Percentiles rank a stretch among this genome's conserved stretches.
Conservation (phyloP, 2,888 invertebrate species). For the Lasioglossum zephyrum region DNA sequence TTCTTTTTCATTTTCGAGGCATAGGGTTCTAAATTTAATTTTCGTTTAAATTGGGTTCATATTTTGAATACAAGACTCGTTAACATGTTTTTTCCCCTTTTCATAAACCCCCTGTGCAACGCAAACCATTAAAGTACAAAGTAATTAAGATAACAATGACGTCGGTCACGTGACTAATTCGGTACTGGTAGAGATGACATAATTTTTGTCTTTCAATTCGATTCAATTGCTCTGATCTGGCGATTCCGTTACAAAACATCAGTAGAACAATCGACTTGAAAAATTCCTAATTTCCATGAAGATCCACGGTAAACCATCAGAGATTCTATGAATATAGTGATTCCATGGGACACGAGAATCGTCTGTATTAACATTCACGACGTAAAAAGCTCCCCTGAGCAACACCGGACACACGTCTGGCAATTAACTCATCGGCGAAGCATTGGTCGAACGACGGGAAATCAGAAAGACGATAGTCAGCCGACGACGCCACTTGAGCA, state of each 20-base stretch:
- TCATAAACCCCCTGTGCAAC: too few relatives aligned
- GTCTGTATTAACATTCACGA: neutral
- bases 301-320: neutral
- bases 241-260: too few relatives aligned
- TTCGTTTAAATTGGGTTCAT: too few relatives aligned
- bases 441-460: conserved; percentile 20
- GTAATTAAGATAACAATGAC: neutral
- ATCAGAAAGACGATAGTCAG: conserved; percentile 48
- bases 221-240: too few relatives aligned
- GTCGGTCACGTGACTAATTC: too few relatives aligned
- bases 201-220: too few relatives aligned
- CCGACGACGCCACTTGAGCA: conserved; percentile 74
- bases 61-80: too few relatives aligned
- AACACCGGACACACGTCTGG: conserved; percentile 25
- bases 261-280: neutral
- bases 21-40: too few relatives aligned
- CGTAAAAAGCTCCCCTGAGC: conserved; percentile 25
- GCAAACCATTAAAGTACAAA: neutral
- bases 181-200: too few relatives aligned
- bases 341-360: neutral
- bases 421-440: conserved; percentile 37
- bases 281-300: neutral
- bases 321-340: neutral
- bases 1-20: too few relatives aligned
- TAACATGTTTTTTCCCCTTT: too few relatives aligned